Base-by-base conservation (phyloP, 1,140 invertebrate genomes). In the Ladona fulva region DNA sequence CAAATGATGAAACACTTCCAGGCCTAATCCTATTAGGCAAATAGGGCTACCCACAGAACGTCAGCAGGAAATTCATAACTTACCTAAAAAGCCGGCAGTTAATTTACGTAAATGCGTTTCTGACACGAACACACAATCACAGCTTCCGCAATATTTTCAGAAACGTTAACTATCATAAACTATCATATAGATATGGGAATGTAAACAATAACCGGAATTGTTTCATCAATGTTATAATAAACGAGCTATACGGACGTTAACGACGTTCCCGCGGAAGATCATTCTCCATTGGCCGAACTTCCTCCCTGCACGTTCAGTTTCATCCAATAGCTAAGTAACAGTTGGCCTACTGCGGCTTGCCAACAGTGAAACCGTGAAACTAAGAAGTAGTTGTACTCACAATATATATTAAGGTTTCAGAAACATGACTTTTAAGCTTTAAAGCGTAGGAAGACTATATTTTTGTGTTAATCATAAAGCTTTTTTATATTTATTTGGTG, bases 21-120 rank as follows among this genome's bases (percentile, higher is more conserved):
- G 52, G 5, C 14, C 14, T 66, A 66, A 66, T 66, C 52, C 52
- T 22, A 66, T 66, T 66, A 66, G 14, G 52, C 16, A 66, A 66
- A 66, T 66, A 66, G 12, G 52, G 14, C 52, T 66, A 66, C 52
- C 52, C 16, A 3, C 52, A 66, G 52, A 16, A 66, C 52, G 14
- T 66, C 52, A 66, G n/a, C 52, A 66, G 52, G 52, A 66, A 66
- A 66, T 66, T 66, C 12, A 66, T 66, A 52, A 66, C 52, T 66
- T 66, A 66, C 52, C 52, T 66, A 66, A 66, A 66, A 66, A 66
- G 52, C 52, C 3, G 12, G 52, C 52, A 66, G 5, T 16, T 19
- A 66, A 22, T 22, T 6, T 5, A 66, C 52, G 1, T 66, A 22
- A 22, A 66, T 66, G 3, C 14, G 14, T 66, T 22, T 66, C 1